phyloP scores from a whole-genome alignment of 1,140 invertebrate genomes.

The Cydia pomonella region DNA sequence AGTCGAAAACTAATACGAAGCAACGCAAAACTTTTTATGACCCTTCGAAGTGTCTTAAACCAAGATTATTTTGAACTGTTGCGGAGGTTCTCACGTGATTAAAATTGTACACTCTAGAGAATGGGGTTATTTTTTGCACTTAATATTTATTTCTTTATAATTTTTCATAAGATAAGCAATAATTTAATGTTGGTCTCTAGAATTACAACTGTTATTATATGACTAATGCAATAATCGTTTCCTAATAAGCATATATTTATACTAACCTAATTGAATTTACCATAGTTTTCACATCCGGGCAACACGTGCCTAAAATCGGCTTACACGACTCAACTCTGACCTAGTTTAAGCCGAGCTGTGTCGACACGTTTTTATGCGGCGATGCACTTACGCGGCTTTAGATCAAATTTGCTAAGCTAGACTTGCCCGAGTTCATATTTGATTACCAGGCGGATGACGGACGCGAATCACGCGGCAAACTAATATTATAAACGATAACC shows the following conservation, averaged over 20 bases:
- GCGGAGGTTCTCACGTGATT: no score
- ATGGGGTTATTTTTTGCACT: no score
- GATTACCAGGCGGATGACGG: not conserved
- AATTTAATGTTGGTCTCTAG: not conserved
- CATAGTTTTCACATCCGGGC: not conserved
- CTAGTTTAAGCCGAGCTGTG: not conserved
- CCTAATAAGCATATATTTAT: not conserved
- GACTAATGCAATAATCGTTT: not conserved
- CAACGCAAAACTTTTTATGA: no score
- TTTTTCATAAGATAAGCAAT: no score
- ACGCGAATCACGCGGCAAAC: not conserved
- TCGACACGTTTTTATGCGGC: conserved; percentile 16
- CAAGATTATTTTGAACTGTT: no score
- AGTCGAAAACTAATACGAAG: no score
- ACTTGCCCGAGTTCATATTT: not conserved
- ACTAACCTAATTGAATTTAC: conserved; percentile 10
- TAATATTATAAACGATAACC: not conserved
- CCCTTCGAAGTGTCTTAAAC: no score
- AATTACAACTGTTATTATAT: not conserved
- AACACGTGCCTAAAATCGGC: conserved; percentile 18
- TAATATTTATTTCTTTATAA: no score
- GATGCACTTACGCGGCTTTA: conserved; percentile 31
- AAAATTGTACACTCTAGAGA: no score
- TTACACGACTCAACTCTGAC: conserved; percentile 11
- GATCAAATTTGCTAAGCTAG: conserved; percentile 16